Evolutionary conservation across 2,888 invertebrate species (phyloP).

Genomic region (Pseudolycoriella hygida): DNA sequence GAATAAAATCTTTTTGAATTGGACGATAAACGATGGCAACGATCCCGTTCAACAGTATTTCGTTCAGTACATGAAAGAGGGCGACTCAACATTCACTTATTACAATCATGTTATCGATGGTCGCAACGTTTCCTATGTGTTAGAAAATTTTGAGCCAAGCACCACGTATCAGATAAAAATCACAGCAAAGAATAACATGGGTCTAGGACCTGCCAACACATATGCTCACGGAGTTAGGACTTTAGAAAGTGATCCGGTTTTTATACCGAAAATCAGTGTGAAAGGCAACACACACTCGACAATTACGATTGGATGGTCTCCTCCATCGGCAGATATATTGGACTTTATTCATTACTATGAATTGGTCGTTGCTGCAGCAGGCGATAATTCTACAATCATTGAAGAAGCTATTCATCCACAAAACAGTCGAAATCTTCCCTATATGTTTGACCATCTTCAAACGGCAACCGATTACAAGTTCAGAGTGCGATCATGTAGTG

Average conservation of each 20-base stretch:
- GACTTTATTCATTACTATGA: conserved; percentile 61
- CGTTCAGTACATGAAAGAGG: conserved; percentile 37
- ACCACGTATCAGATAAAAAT: conserved; percentile 51
- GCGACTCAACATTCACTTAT: conserved; percentile 37
- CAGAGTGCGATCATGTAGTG: conserved; percentile 63
- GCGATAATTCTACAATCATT: conserved; percentile 29
- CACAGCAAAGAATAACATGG: conserved; percentile 46
- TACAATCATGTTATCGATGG: conserved; percentile 40
- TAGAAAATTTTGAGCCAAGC: conserved; percentile 43
- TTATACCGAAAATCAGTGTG: conserved; percentile 59
- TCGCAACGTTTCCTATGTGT: conserved; percentile 47
- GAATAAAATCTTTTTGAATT: conserved; percentile 59
- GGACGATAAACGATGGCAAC: conserved; percentile 65
- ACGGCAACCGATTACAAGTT: conserved; percentile 69
- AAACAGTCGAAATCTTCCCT: conserved; percentile 46
- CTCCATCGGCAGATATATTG: conserved; percentile 43
- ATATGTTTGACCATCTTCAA: conserved; percentile 44
- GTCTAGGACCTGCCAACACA: conserved; percentile 34
- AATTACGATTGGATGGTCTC: conserved; percentile 65
- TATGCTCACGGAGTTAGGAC: conserved; percentile 40
- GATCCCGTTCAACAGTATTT: conserved; percentile 42
- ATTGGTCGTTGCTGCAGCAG: conserved; percentile 41
- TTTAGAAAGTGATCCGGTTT: conserved; percentile 52
- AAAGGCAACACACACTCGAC: conserved; percentile 48
- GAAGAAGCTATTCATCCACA: conserved; percentile 45